Evolutionary conservation across 1,140 invertebrate species (phyloP), one percentile per base, ranked within the genome.

Genomic region (Atopsyche davidsoni): DNA sequence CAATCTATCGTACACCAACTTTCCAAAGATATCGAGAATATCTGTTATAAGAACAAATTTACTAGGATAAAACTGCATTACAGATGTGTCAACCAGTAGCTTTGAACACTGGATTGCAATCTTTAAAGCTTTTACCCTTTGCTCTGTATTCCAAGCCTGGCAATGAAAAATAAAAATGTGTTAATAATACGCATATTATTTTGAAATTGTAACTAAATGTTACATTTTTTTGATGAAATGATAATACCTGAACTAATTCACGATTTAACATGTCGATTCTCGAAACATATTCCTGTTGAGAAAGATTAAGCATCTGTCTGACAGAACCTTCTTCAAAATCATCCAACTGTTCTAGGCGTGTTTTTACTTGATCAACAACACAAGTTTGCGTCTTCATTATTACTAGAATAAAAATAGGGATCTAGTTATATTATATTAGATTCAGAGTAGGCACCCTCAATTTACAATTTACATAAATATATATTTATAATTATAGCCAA

Each of bases 41-140:
- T 98, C 94, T 34, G 92, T 96, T 32, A 98, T 87, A 1, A 98
- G 76, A 21, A 96, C 89, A 81, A 94, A 98, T 78, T 98, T 97
- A 70, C 92, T 96, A 0, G 96, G 95, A 79, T 98, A 98, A 73
- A 98, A 98, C 59, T 86, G 85, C 60, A 95, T 82, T 1, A 89
- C 91, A 54, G 81, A 84, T 11, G 87, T 88, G 64, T 96, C 91
- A 4, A 86, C 82, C 18, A 98, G 70, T 57, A 97, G 72, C 75
- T 97, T 96, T 16, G 92, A 88, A 75, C 92, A 96, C 78, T 97
- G 92, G 59, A 97, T 96, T 3, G 86, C 88, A 65, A 98, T 97
- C 79, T 97, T 97, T 2, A 98, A 78, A 4, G 94, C 87, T 77
- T 93, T 96, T 0, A 98, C 95, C 61, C 92, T 77, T 64, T 96